These are phyloP conservation scores for Poecilia picta DNA, from an alignment of 2,797 vertebrate genomes.

Conservation along the genomic window DNA sequence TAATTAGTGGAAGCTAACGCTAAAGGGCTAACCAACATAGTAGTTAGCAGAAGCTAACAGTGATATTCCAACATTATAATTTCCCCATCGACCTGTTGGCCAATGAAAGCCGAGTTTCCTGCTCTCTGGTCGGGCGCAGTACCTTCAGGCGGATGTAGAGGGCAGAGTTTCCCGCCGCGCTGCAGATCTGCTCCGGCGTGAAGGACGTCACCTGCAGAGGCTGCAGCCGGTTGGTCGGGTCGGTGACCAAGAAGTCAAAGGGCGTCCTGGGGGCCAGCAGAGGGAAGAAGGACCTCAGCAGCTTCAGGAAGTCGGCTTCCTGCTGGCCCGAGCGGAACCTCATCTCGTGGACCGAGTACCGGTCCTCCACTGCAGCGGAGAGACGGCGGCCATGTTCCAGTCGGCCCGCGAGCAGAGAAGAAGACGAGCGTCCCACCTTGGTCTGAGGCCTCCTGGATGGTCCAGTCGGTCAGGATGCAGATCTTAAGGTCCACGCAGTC, in stretches of 20 bases:
- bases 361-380: constrained; percentile 13
- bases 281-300: constrained; percentile 36
- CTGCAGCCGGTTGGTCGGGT: constrained; percentile 2
- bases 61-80: too few species aligned
- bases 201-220: constrained; percentile 6
- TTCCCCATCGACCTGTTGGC: too few species aligned
- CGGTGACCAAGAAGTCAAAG: constrained; percentile 4
- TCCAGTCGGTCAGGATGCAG: constrained; percentile 34
- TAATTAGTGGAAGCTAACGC: too few species aligned
- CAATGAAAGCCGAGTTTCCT: neutral
- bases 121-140: neutral
- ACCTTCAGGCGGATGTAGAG: constrained; percentile 41
- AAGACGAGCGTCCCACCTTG: too few species aligned
- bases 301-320: constrained; percentile 22
- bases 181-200: constrained; percentile 26
- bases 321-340: constrained; percentile 17
- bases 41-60: too few species aligned
- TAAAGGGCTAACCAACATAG: too few species aligned
- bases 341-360: constrained; percentile 14
- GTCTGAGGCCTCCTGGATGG: neutral
- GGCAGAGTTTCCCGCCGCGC: constrained; percentile 3
- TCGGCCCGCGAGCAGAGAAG: too few species aligned
- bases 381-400: neutral
- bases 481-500: constrained; percentile 16
- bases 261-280: constrained; percentile 1